These are phyloP conservation scores for Monarcha castaneiventris DNA, from an alignment of 2,113 vertebrate genomes.

Conservation along the genomic window DNA sequence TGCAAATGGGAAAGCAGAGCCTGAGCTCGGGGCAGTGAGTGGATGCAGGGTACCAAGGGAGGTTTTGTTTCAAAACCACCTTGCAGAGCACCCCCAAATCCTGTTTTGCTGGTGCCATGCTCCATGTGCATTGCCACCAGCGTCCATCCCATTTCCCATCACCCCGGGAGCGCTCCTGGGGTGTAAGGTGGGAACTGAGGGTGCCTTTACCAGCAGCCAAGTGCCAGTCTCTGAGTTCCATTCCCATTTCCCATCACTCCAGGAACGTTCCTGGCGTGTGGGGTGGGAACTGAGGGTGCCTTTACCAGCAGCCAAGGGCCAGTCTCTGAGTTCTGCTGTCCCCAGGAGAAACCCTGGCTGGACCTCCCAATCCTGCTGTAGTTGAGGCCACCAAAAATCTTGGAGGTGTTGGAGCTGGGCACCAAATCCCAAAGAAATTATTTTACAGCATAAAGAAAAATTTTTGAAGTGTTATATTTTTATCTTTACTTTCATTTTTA, in stretches of 20 bases:
- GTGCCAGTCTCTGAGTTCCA: rapidly evolving
- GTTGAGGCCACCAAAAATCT: background rate
- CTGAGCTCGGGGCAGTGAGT: rapidly evolving
- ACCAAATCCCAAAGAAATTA: background rate
- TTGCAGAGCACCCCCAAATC: background rate
- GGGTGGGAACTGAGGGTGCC: background rate
- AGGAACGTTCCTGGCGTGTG: background rate
- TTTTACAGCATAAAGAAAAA: background rate
- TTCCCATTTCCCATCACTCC: background rate
- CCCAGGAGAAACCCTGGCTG: background rate
- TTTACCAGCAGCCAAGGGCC: rapidly evolving
- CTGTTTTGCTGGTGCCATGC: background rate
- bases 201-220: background rate
- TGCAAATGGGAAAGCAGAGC: background rate
- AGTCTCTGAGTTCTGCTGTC: rapidly evolving
- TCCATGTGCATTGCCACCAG: rapidly evolving
- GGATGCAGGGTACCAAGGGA: background rate
- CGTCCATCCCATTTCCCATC: background rate
- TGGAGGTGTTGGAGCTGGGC: background rate
- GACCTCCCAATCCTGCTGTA: background rate
- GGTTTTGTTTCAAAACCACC: background rate
- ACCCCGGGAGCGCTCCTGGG: background rate
- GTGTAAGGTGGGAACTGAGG: background rate
- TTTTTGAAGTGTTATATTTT: background rate
- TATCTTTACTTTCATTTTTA: background rate